Conservation (phyloP, 1,140 invertebrate genomes). For the Leptinotarsa lineolata region DNA sequence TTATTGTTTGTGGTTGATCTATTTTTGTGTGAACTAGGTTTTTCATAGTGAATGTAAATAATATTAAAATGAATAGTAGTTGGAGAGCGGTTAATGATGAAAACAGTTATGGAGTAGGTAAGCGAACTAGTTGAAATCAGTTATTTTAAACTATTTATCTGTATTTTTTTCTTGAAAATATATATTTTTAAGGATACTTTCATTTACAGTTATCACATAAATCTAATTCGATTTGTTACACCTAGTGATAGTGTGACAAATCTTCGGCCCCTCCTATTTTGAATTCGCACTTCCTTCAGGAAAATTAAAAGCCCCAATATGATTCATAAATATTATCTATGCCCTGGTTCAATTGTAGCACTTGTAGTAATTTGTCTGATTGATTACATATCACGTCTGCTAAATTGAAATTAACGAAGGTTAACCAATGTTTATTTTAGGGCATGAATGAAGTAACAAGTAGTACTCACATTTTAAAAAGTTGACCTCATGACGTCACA, state of each 20-base stretch:
- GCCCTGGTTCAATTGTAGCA: neutral
- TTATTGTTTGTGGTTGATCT: constrained; percentile 19
- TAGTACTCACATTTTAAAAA: neutral
- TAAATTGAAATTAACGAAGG: neutral
- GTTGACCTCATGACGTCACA: neutral
- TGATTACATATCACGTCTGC: neutral
- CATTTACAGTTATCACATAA: too few relatives aligned
- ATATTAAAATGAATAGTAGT: constrained; percentile 28
- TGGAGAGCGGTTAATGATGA: constrained; percentile 32
- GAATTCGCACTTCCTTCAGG: constrained; percentile 7
- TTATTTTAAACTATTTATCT: constrained; percentile 10
- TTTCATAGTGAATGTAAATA: neutral
- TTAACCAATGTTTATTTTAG: constrained; percentile 1
- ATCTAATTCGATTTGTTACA: constrained; percentile 21
- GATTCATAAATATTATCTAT: neutral
- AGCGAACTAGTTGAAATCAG: constrained; percentile 15
- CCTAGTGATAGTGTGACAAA: constrained; percentile 19
- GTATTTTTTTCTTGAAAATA: neutral
- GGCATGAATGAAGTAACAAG: constrained; percentile 2
- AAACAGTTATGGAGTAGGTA: constrained; percentile 38
- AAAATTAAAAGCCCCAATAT: constrained; percentile 1
- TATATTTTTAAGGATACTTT: too few relatives aligned
- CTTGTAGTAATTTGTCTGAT: neutral
- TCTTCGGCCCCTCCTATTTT: constrained; percentile 7
- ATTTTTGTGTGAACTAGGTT: constrained; percentile 5